phyloP scores from a whole-genome alignment of 2,113 vertebrate species.

The Colistium nudipinnis region DNA sequence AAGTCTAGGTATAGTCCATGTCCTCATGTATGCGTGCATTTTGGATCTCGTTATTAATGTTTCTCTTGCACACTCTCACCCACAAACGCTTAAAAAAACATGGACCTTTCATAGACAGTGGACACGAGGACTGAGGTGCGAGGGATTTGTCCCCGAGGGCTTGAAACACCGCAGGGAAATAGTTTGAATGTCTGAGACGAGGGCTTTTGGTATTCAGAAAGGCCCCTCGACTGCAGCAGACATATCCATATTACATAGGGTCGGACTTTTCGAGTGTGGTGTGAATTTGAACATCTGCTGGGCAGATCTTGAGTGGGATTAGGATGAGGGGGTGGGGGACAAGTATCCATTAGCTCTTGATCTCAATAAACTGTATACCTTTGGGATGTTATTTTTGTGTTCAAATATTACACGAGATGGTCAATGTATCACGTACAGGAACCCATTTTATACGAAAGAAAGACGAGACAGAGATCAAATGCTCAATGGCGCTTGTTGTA shows the following conservation, averaged over 20 bases:
- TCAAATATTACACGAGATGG: neutral
- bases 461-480: neutral
- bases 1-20: neutral
- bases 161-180: slow-evolving; percentile 51
- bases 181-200: slow-evolving; percentile 62
- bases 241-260: slow-evolving; percentile 2
- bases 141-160: slow-evolving; percentile 28
- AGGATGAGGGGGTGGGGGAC: slow-evolving; percentile 12
- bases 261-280: slow-evolving; percentile 19
- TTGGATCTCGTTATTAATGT: slow-evolving; percentile 29
- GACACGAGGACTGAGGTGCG: slow-evolving; percentile 26
- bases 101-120: slow-evolving; percentile 27
- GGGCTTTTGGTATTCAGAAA: slow-evolving; percentile 56
- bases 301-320: slow-evolving; percentile 39
- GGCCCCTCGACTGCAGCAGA: slow-evolving; percentile 32
- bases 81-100: slow-evolving; percentile 41
- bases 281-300: slow-evolving; percentile 44
- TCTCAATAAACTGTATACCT: slow-evolving; percentile 21
- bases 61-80: slow-evolving; percentile 21
- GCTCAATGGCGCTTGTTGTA: slow-evolving; percentile 5
- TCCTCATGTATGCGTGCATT: slow-evolving; percentile 2
- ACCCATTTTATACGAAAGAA: slow-evolving; percentile 10
- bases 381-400: neutral
- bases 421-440: neutral
- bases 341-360: slow-evolving; percentile 9